A percentile compares a stretch with the other conserved stretches of the same genome.
phyloP scores from a whole-genome alignment of 2,888 invertebrate species.

The Perithous albicinctus region DNA sequence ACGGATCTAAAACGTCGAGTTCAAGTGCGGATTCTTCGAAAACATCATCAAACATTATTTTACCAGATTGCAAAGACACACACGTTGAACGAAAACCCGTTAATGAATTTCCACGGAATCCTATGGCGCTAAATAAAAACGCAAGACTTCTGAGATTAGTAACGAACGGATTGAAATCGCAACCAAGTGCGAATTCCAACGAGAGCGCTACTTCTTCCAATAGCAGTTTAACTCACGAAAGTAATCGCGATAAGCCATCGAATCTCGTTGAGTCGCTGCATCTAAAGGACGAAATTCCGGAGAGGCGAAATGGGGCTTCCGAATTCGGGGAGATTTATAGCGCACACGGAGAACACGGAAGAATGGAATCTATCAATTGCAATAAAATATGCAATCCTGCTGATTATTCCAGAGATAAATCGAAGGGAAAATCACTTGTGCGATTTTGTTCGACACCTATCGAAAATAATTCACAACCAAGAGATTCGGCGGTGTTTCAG shows the following conservation, averaged over 20 bases:
- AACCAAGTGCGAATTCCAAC: no score
- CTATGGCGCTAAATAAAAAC: no score
- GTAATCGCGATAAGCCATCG: not conserved
- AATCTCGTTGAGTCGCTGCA: not conserved
- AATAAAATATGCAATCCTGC: not conserved
- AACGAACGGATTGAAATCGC: no score
- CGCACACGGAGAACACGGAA: constrained; percentile 14
- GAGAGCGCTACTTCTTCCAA: no score
- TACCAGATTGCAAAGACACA: no score
- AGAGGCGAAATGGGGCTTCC: not conserved
- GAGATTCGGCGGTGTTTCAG: no score
- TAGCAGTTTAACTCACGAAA: no score
- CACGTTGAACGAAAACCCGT: no score
- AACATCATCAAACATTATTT: not conserved
- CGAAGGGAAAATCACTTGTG: not conserved
- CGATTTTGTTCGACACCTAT: no score
- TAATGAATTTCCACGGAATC: no score
- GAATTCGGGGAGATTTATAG: constrained; percentile 24
- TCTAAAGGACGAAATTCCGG: not conserved
- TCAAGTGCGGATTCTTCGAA: not conserved
- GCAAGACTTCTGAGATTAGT: no score
- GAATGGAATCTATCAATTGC: constrained; percentile 37
- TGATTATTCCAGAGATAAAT: not conserved
- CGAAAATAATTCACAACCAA: no score
- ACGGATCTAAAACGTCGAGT: not conserved